Evolutionary conservation across 1,140 invertebrate species (phyloP).

Genomic region (Drosophila repletoides): DNA sequence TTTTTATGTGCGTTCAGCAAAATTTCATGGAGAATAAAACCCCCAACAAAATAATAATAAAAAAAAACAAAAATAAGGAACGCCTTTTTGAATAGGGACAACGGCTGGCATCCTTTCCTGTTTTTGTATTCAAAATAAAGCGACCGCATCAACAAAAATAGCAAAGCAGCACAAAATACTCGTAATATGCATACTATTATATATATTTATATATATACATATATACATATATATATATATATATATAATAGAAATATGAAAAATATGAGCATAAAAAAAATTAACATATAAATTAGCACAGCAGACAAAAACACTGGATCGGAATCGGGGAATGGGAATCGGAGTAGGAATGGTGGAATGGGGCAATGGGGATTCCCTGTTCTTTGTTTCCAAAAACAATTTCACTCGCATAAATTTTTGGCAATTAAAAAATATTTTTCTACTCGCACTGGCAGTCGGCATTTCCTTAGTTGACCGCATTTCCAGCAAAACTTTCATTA

Average conservation of each 20-base stretch:
- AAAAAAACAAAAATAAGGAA: conserved; percentile 2
- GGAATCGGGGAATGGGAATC: neutral
- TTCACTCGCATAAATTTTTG: conserved; percentile 40
- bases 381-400: conserved; percentile 37
- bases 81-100: conserved; percentile 30
- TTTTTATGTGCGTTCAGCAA: conserved; percentile 35
- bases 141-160: conserved; percentile 42
- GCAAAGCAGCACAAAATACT: conserved; percentile 37
- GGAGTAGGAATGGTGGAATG: neutral
- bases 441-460: neutral
- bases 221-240: no score
- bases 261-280: conserved; percentile 30
- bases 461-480: conserved; percentile 21
- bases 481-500: conserved; percentile 18
- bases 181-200: conserved; percentile 32
- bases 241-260: conserved; percentile 36
- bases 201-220: no score
- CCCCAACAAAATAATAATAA: conserved; percentile 4
- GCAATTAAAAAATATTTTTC: conserved; percentile 38
- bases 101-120: conserved; percentile 29
- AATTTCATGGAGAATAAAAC: conserved; percentile 44
- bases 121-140: conserved; percentile 37
- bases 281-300: conserved; percentile 56
- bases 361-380: neutral
- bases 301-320: conserved; percentile 14